phyloP scores from a whole-genome alignment of 2,797 vertebrate genomes.

The Scolopax rusticola region DNA sequence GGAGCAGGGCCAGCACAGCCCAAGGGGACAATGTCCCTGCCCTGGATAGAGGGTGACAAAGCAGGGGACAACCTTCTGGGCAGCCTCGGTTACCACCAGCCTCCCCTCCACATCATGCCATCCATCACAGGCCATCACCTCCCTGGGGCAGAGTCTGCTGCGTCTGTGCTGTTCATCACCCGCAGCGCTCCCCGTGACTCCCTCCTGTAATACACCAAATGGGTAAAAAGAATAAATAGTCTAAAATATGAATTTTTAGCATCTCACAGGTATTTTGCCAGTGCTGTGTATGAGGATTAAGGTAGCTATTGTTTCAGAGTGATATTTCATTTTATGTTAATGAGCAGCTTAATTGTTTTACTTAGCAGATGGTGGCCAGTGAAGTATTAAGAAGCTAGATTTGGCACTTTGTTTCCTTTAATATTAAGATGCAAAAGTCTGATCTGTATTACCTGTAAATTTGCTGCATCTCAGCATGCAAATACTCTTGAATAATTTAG shows the following conservation, averaged over 20 bases:
- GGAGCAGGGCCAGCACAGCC: not conserved
- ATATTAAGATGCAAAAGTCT: constrained; percentile 1
- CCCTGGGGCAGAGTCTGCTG: not conserved
- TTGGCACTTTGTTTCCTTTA: not conserved
- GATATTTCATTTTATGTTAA: not conserved
- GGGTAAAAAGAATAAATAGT: not conserved
- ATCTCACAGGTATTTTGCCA: not conserved
- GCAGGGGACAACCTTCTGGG: not conserved
- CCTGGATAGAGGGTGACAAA: not conserved
- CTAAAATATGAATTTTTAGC: not conserved
- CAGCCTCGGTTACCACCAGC: not conserved
- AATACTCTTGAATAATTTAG: constrained; percentile 58
- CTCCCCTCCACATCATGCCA: rapidly evolving
- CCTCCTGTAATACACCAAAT: not conserved
- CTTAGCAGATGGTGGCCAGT: not conserved
- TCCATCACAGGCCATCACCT: not conserved
- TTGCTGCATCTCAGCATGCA: constrained; percentile 23
- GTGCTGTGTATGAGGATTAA: not conserved
- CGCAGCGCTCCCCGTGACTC: rapidly evolving
- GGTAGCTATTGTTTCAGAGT: not conserved
- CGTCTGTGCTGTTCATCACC: not conserved
- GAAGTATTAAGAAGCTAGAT: not conserved
- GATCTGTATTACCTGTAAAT: constrained; percentile 12
- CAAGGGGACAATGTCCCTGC: rapidly evolving
- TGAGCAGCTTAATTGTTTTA: constrained; percentile 3